Percentiles rank a stretch among this genome's conserved stretches.
These are phyloP conservation scores for Eurystomus gularis DNA, from an alignment of 2,113 vertebrate species.

Conservation along the genomic window DNA sequence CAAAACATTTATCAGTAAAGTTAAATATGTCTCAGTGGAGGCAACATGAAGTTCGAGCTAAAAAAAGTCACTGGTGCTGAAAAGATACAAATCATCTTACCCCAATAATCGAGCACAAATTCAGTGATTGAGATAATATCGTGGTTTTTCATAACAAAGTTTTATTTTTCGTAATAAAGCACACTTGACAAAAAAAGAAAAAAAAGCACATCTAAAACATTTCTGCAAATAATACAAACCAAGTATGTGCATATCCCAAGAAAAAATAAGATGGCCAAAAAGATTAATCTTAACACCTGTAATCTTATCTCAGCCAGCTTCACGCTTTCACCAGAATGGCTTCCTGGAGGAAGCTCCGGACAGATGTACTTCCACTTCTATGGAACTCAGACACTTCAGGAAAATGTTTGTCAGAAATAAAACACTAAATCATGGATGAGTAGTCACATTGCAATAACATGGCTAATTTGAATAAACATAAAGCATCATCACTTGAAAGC, in stretches of 20 bases:
- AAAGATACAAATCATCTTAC: background rate
- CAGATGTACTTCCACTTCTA: slow-evolving; percentile 43
- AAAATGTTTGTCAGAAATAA: slow-evolving; percentile 55
- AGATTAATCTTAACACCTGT: background rate
- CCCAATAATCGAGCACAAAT: background rate
- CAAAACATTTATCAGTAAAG: background rate
- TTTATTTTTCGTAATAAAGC: background rate
- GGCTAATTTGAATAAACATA: slow-evolving; percentile 13
- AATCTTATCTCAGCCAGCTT: slow-evolving; percentile 64
- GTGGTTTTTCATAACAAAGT: background rate
- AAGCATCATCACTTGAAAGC: slow-evolving; percentile 27
- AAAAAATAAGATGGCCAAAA: fast-evolving
- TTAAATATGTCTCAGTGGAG: background rate
- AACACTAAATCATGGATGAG: slow-evolving; percentile 39
- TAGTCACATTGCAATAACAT: slow-evolving; percentile 63
- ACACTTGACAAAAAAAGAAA: background rate
- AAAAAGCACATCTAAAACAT: background rate
- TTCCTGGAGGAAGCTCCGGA: slow-evolving; percentile 64
- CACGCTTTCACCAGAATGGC: slow-evolving; percentile 58
- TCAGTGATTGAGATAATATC: background rate
- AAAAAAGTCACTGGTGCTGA: background rate
- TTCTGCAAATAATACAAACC: background rate
- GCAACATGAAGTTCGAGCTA: background rate
- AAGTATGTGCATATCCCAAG: background rate
- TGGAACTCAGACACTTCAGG: slow-evolving; percentile 37